Evolutionary conservation across 2,888 invertebrate genomes (phyloP), one percentile per base, ranked within the genome.

Genomic region (Cataglyphis livida): DNA sequence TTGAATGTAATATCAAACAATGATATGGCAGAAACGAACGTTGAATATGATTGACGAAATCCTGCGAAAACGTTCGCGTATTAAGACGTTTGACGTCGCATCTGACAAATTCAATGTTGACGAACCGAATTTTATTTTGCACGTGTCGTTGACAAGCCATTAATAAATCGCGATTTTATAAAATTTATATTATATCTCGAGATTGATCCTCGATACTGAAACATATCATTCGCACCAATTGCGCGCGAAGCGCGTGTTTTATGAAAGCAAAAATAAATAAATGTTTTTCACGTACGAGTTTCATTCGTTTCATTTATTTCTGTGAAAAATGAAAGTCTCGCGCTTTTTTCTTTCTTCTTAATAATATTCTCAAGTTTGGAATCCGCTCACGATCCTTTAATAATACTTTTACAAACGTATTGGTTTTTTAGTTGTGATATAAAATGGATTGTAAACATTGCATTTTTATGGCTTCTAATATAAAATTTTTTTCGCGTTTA

Each of bases 1-100:
- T 10, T 44, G 59, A 71, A 70, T 71, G 54, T 66, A 66, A 78
- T 44, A 59, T 59, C n/a, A 35, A 54, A 71, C 59, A 79, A 79
- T 71, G 25, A 9, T 5, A 21, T 32, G 21, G 28, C 38, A 28
- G 41, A 10, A 54, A 76, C 18, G 21, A 68, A 68, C 38, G 32
- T n/a, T 75, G 51, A 12, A 28, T 41, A 21, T 76, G 54, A 54
- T 59, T 41, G 32, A 12, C 57, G 44, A 44, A 78, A 78, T 59
- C 18, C 18, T 18, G 38, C 28, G 54, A 68, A 51, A 65, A 15
- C 51, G 41, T 12, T 15, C 41, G 57, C 21, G 28, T 38, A 75
- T 75, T 65, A 54, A 54, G 25, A 25, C 1, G 15, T 32, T 70
- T 57, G 57, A 78, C 59, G 18, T 65, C 12, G 28, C n/a, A 35